Evolutionary conservation across 2,797 vertebrate genomes (phyloP), one percentile per base, ranked within the genome.

Genomic region (Cercopithecus petaurista): DNA sequence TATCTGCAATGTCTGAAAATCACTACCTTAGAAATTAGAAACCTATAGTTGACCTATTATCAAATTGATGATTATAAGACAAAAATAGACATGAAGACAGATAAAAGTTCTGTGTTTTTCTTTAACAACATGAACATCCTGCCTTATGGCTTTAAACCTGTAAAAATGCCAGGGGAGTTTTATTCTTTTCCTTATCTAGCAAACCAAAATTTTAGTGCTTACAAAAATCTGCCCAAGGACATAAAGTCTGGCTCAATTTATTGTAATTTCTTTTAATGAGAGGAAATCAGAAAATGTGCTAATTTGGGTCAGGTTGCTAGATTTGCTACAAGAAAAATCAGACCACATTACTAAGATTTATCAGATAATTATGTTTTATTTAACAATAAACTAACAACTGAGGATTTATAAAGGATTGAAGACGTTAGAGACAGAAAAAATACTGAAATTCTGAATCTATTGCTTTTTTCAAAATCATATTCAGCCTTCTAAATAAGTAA

Each of bases 311-410:
- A 97, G 97, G 88, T 96, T 96, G 90, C 95, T 98, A 97, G 96
- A 97, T 92, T 87, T 95, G 92, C 48, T 92, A 95, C 92, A 98
- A 95, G 97, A 97, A 97, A 97, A 96, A 97, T 96, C 90, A 97
- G 75, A 98, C 93, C 95, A 82, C 85, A 84, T 77, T 91, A 95
- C 88, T 93, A 98, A 95, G 90, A 94, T 98, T 95, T 97, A 97
- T 96, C 97, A 97, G 95, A 96, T 97, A 95, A 98, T 98, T 98
- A 89, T 89, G 87, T 95, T 97, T 96, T 97, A 95, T 96, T 97
- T 98, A 97, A 97, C 96, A 95, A 95, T 90, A 92, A 96, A 95
- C 87, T 97, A 97, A 98, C 90, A 92, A 88, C 80, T 92, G 50
- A 97, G 57, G 95, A 89, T 57, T 97, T 98, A 98, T 36, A 96